Percentiles rank a stretch among this genome's conserved stretches.
Evolutionary conservation across 2,888 invertebrate genomes (phyloP).

Genomic region (Phrixothrix hirtus): DNA sequence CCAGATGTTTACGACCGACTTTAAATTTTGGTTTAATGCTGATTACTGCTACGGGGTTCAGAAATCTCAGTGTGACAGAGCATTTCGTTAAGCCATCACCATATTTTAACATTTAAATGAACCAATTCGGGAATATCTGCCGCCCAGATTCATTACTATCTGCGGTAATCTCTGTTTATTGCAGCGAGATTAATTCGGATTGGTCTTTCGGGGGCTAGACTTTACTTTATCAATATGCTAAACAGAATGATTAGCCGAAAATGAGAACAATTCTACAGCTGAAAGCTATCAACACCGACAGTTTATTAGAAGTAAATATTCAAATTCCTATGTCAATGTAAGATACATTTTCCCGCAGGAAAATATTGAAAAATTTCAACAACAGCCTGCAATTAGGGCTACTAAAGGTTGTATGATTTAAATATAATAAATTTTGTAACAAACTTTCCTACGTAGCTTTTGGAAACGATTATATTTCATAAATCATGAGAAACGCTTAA

Average conservation of each 20-base stretch:
- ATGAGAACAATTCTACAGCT: conserved; percentile 19
- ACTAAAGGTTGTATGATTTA: no score
- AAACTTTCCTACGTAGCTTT: no score
- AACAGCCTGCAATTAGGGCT: no score
- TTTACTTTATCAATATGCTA: conserved; percentile 38
- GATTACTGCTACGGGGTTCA: conserved; percentile 22
- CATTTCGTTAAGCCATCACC: conserved; percentile 32
- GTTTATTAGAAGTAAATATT: no score
- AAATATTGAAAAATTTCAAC: no score
- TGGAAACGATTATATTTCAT: no score
- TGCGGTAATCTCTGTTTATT: conserved; percentile 38
- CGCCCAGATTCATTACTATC: conserved; percentile 36
- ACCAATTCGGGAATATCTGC: conserved; percentile 38
- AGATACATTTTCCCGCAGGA: no score
- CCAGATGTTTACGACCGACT: conserved; percentile 25
- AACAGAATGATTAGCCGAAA: conserved; percentile 22
- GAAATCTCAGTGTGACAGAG: conserved; percentile 25
- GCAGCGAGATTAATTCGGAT: conserved; percentile 34
- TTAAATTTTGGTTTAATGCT: conserved; percentile 23
- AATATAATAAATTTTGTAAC: no score
- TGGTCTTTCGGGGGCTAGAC: conserved; percentile 33
- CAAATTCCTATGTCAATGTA: no score
- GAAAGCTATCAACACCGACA: conserved; percentile 19
- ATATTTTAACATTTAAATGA: conserved; percentile 39
- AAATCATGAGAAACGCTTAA: no score